Evolutionary conservation across 2,113 vertebrate species (phyloP), one percentile per base, ranked within the genome.

Genomic region (Pollimyrus isidori): DNA sequence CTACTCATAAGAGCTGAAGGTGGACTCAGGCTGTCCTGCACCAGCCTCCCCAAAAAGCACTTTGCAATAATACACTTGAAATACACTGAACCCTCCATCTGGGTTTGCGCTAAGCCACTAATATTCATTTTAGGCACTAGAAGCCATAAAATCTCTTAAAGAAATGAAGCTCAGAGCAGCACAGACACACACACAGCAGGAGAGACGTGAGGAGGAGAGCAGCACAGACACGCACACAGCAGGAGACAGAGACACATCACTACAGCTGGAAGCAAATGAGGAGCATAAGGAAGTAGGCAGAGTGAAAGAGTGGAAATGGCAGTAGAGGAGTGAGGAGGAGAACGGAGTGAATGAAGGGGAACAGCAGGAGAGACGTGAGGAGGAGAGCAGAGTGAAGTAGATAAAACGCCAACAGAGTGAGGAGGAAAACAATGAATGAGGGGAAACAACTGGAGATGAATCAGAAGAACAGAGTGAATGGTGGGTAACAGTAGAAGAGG

Each of bases 61-160:
- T 89, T 90, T 89, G 89, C 90, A 91, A 89, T 88, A 92, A 93
- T 91, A 90, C 90, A 93, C 93, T 90, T 89, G 90, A 91, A 92
- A 92, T 83, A 73, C 50, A 6, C 39, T 21, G 15, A 46, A 53
- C 35, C 49, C 49, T 56, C 19, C 6, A 11, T 92, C 90, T 93
- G 86, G 85, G 1, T 4, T 39, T 26, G 89, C 91, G 89, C 90
- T 92, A 92, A 93, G 93, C 91, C 92, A 93, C 93, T 93, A 93
- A 93, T 93, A 92, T 93, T 95, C 92, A 92, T 91, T 93, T 92
- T 92, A 90, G 90, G 91, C 89, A 86, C 92, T 26, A 4, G 56
- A 65, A 86, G 58, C 76, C 45, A 93, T 94, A 93, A 93, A 94
- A 92, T 15, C 58, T 35, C 4, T 35, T 90, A 88, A 93, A 92